Conservation (phyloP, 2,888 invertebrate species). For the Pseudococcus viburni region DNA sequence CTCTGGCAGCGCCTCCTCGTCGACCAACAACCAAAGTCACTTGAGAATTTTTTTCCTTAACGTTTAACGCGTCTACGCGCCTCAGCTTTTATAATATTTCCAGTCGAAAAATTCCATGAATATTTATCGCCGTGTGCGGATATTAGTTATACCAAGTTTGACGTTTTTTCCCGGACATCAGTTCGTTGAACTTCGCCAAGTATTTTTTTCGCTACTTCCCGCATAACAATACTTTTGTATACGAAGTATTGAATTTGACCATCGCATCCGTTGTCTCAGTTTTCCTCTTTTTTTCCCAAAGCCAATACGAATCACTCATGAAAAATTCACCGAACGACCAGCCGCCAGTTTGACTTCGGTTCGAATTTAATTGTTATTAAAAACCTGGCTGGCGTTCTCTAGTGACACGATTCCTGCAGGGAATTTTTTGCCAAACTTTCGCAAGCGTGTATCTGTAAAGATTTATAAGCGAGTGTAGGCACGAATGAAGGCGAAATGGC, state of each 20-base stretch:
- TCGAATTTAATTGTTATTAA: constrained; percentile 15
- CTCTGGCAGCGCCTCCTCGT: background rate
- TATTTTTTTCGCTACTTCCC: background rate
- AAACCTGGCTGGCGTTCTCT: background rate
- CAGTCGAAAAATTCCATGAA: constrained; percentile 40
- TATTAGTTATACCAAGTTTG: constrained; percentile 28
- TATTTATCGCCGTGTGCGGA: constrained; percentile 22
- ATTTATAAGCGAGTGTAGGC: background rate
- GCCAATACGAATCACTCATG: background rate
- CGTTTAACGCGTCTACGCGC: background rate
- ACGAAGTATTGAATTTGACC: too few relatives aligned
- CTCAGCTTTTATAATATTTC: constrained; percentile 40
- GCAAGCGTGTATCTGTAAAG: background rate
- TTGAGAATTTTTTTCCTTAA: background rate
- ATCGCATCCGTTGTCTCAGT: too few relatives aligned
- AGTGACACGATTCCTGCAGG: background rate
- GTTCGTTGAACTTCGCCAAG: background rate
- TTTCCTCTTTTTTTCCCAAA: background rate
- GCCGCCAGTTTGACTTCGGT: background rate
- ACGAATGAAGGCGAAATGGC: background rate
- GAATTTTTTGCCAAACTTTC: background rate
- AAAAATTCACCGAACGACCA: constrained; percentile 12
- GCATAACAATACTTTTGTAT: background rate
- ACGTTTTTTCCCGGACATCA: constrained; percentile 33
- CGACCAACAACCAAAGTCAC: background rate